Evolutionary conservation across 2,797 vertebrate genomes (phyloP).

Genomic region (Mionectes olivaceus): DNA sequence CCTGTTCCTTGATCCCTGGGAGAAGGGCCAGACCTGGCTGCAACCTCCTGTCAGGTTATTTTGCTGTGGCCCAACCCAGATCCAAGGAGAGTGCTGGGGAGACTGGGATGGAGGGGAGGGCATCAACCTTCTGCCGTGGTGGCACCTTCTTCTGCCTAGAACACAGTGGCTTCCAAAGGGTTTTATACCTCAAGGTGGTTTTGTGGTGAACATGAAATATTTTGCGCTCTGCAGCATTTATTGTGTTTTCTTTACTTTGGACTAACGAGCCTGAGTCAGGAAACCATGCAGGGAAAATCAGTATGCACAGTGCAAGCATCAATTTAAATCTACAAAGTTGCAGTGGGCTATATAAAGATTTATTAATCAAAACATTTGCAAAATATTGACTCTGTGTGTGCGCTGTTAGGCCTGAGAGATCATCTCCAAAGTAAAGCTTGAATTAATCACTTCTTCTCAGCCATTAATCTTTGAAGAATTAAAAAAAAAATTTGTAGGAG

Average conservation of each 20-base stretch:
- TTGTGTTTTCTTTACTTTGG: constrained; percentile 5
- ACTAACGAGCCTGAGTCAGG: constrained; percentile 6
- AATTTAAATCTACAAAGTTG: constrained; percentile 29
- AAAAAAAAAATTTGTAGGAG: neutral
- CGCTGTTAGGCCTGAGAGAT: constrained; percentile 26
- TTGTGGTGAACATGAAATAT: neutral
- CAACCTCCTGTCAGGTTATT: too few relatives aligned
- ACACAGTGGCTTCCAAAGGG: accelerated
- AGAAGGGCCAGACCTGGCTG: accelerated
- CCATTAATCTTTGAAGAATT: neutral
- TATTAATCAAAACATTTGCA: constrained; percentile 65
- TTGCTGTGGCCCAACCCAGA: neutral
- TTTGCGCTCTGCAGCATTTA: neutral
- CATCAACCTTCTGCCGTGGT: accelerated
- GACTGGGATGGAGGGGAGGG: neutral
- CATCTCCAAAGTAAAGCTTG: constrained; percentile 11
- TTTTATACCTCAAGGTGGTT: neutral
- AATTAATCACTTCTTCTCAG: constrained; percentile 33
- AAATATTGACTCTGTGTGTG: constrained; percentile 9
- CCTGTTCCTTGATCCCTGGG: neutral
- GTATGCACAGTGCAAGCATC: constrained; percentile 7
- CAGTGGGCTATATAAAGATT: constrained; percentile 46
- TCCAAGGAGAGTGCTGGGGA: neutral
- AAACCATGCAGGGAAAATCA: constrained; percentile 21
- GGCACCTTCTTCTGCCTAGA: neutral